Percentiles rank a stretch among this genome's conserved stretches.
These are phyloP conservation scores for Drosophila nigromelanica DNA, from an alignment of 1,140 invertebrate genomes.

Conservation along the genomic window DNA sequence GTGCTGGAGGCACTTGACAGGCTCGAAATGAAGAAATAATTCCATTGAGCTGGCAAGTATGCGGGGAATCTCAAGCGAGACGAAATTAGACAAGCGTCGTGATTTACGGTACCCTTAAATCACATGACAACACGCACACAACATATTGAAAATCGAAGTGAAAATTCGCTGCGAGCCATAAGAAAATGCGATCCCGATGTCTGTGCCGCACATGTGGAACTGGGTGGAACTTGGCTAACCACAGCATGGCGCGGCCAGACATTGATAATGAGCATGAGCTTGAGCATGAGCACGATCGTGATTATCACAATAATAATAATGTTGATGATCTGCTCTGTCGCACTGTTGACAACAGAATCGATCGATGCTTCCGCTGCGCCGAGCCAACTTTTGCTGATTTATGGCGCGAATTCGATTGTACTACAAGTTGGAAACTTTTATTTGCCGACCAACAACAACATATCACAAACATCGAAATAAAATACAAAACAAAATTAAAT, in stretches of 20 bases:
- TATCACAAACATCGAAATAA: not conserved
- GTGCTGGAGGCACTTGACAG: conserved; percentile 72
- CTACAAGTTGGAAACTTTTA: conserved; percentile 26
- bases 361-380: conserved; percentile 46
- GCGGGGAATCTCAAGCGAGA: conserved; percentile 75
- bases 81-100: conserved; percentile 79
- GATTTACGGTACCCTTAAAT: conserved; percentile 81
- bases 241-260: conserved; percentile 32
- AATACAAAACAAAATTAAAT: too few species aligned
- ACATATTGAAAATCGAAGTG: conserved; percentile 71
- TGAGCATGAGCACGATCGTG: not conserved
- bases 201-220: conserved; percentile 65
- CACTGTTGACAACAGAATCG: conserved; percentile 42
- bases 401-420: conserved; percentile 52
- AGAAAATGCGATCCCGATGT: conserved; percentile 58
- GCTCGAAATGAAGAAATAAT: conserved; percentile 71
- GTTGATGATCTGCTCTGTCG: conserved; percentile 13
- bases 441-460: conserved; percentile 9
- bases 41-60: conserved; percentile 78
- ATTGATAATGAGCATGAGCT: conserved; percentile 3
- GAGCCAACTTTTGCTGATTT: conserved; percentile 53
- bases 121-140: conserved; percentile 60
- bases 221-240: conserved; percentile 21
- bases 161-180: conserved; percentile 47
- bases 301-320: conserved; percentile 39